Percentiles rank a stretch among this genome's conserved stretches.
Conservation (phyloP, 2,888 invertebrate species). For the Azorinus chamasolen region DNA sequence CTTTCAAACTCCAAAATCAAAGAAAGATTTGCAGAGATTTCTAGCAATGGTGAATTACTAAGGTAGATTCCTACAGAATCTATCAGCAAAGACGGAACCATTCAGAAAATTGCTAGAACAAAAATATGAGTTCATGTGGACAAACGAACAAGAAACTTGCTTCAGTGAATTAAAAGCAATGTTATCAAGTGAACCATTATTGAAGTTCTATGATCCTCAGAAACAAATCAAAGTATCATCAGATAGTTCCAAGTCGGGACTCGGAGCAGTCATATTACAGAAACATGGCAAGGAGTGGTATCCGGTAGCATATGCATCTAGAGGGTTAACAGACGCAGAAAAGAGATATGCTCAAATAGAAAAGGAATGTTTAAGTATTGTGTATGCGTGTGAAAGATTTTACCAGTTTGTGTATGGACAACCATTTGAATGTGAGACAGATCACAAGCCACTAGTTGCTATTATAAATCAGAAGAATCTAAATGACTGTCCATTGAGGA, state of each 20-base stretch:
- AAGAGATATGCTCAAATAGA: conserved; percentile 62
- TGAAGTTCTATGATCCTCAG: conserved; percentile 30
- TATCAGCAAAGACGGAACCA: conserved; percentile 41
- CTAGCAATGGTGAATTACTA: conserved; percentile 53
- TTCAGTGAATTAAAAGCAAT: conserved; percentile 54
- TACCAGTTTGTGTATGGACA: conserved; percentile 52
- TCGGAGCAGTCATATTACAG: conserved; percentile 35
- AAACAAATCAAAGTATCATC: conserved; percentile 19
- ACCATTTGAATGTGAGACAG: conserved; percentile 43
- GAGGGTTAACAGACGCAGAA: conserved; percentile 18
- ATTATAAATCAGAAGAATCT: conserved; percentile 38
- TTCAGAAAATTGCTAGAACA: conserved; percentile 39
- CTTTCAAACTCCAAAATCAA: conserved; percentile 30
- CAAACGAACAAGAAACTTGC: conserved; percentile 32
- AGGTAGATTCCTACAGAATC: conserved; percentile 34
- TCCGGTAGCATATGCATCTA: conserved; percentile 44
- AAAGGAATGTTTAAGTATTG: conserved; percentile 49
- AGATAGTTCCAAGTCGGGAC: conserved; percentile 18
- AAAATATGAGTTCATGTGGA: conserved; percentile 49
- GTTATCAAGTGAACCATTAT: no score
- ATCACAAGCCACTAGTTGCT: conserved; percentile 46
- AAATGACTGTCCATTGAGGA: conserved; percentile 17
- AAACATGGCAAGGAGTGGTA: no score
- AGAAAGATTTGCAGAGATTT: conserved; percentile 38
- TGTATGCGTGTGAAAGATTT: conserved; percentile 49